A percentile compares a stretch with the other conserved stretches of the same genome.
phyloP scores from a whole-genome alignment of 2,113 vertebrate species.

The Mesocricetus auratus region DNA sequence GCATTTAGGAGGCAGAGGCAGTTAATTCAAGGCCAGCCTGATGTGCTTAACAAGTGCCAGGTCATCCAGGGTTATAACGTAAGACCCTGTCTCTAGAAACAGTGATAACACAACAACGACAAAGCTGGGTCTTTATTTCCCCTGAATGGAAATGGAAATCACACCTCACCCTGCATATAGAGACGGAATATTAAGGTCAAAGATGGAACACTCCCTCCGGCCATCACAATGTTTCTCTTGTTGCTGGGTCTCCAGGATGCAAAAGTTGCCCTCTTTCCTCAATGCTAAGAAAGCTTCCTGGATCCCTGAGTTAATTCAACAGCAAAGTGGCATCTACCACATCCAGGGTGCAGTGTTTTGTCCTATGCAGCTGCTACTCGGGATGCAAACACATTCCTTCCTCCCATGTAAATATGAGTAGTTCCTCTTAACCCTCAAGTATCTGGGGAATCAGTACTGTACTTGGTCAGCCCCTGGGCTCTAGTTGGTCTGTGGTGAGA shows the following conservation, averaged over 20 bases:
- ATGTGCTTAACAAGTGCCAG: not conserved
- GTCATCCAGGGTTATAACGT: not conserved
- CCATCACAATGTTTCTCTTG: not conserved
- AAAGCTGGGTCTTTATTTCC: not conserved
- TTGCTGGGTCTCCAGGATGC: not conserved
- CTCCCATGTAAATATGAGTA: not conserved
- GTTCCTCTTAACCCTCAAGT: conserved; percentile 13
- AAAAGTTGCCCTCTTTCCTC: not conserved
- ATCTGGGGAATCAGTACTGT: conserved; percentile 40
- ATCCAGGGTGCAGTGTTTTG: not conserved
- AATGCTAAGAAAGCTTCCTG: not conserved
- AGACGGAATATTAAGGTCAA: not conserved
- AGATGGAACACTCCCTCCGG: not conserved
- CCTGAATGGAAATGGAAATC: not conserved
- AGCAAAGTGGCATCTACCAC: conserved; percentile 70
- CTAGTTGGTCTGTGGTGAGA: not conserved
- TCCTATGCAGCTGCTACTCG: not conserved
- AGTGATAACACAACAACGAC: not conserved
- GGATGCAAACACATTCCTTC: not conserved
- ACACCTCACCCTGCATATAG: not conserved
- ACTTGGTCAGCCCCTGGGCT: not conserved
- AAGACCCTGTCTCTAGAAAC: not conserved
- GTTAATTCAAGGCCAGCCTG: not conserved
- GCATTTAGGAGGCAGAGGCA: not conserved
- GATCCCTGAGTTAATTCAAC: not conserved